Evolutionary conservation across 2,113 vertebrate genomes (phyloP), one percentile per base, ranked within the genome.

Genomic region (Recurvirostra avosetta): DNA sequence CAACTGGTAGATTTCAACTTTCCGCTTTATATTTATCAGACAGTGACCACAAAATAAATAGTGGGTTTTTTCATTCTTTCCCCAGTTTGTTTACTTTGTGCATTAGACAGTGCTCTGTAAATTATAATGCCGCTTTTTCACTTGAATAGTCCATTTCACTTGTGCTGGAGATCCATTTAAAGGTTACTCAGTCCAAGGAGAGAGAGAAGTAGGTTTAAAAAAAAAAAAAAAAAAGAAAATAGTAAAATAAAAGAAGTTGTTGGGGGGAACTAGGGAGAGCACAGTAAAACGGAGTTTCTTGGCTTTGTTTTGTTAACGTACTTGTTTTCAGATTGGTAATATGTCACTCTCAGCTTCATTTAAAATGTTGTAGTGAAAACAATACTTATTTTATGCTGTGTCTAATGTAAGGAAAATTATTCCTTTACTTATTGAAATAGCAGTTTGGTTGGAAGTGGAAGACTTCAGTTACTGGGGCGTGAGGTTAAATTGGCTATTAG

Each of bases 81-180:
- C 34, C n/a, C 14, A 11, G 43, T 45, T 82, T 70, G 71, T 95
- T 95, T 94, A 53, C 65, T 93, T 85, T 93, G 70, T 92, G 81
- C 59, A 49, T 87, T 93, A 91, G 80, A 59, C 83, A 76, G 84
- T 52, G 65, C 73, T 96, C 63, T 73, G 63, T 81, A 77, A 94
- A 87, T 90, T 80, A 73, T 7, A 87, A 68, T 82, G 81, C 61
- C 36, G 26, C 43, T 86, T 85, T 93, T 90, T 94, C 65, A 84
- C 73, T 81, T 70, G 41, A 77, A 6, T 27, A 74, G 29, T 61
- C 49, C 3, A 2, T 89, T 94, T 93, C 77, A 36, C 68, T 85
- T 87, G 26, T 49, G 36, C 65, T 84, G 45, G 71, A 81, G 59
- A 66, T 85, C 40, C 1, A 1, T 78, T 66, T 85, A 88, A 90